Evolutionary conservation across 2,113 vertebrate genomes (phyloP), one percentile per base, ranked within the genome.

Genomic region (Nematolebias whitei): DNA sequence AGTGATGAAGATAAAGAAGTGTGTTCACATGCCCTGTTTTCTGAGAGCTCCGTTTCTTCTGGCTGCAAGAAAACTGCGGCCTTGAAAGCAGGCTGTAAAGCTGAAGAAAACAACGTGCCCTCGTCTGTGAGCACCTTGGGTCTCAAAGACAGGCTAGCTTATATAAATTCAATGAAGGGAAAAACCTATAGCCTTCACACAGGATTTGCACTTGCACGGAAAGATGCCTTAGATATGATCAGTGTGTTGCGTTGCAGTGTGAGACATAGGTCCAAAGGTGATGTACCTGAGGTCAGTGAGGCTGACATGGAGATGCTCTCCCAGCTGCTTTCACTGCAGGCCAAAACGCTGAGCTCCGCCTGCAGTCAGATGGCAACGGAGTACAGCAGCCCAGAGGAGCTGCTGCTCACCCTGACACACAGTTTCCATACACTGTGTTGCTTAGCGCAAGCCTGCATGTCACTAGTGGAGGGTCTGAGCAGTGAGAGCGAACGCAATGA

Each of bases 361-460:
- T 96, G 96, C 91, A 93, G 92, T 90, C 96, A 93, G 90, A 95
- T 98, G 94, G 93, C 94, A 38, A 84, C 84, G 80, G 94, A 94
- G 72, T 95, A 96, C 83, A 92, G 93, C 89, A 95, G 93, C 88
- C 94, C 94, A 11, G 96, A 97, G 87, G 95, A 98, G 91, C 90
- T 96, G 88, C 94, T 97, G 79, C 91, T 94, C 90, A 95, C 95
- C 54, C 94, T 97, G 93, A 95, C 94, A 61, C 95, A 95, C 91
- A 97, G 96, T 92, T 97, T 96, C 87, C 95, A 96, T 92, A 95
- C 96, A 74, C 94, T 97, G 86, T 98, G 96, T 89, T 95, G 95
- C 89, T 90, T 96, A 71, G 94, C 94, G 70, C 94, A 98, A 91
- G 96, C 95, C 86, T 96, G 96, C 95, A 95, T 97, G 94, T 94